Percentiles rank a stretch among this genome's conserved stretches.
These are phyloP conservation scores for Toxotes jaculatrix DNA, from an alignment of 2,113 vertebrate genomes.

Conservation along the genomic window DNA sequence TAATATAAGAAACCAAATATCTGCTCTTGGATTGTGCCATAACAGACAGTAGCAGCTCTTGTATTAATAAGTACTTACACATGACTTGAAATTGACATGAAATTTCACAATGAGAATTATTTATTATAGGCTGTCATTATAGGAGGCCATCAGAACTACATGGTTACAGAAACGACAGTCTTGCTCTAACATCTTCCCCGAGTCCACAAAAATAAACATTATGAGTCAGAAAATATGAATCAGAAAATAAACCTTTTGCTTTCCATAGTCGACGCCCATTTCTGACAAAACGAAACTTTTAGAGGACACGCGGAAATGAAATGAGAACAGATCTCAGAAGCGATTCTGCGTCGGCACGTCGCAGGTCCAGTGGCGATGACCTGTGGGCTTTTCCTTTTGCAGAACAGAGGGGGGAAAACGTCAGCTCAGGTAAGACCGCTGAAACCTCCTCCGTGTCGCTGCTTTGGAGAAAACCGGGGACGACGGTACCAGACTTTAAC, in stretches of 20 bases:
- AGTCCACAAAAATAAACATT: fast-evolving
- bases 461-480: background rate
- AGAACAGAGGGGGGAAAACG: background rate
- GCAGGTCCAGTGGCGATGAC: background rate
- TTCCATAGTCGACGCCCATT: constrained; percentile 69
- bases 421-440: background rate
- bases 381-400: fast-evolving
- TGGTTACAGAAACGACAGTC: background rate
- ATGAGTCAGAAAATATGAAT: background rate
- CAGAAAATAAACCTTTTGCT: no score
- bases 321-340: fast-evolving
- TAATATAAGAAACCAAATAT: background rate
- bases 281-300: constrained; percentile 80
- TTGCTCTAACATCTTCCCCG: no score
- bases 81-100: background rate
- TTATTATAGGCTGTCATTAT: background rate
- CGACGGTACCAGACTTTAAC: background rate
- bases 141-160: background rate
- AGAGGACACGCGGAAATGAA: constrained; percentile 44
- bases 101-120: background rate
- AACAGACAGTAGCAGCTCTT: background rate
- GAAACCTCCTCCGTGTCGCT: background rate
- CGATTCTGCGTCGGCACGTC: background rate
- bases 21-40: background rate
- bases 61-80: background rate